Conservation (phyloP, 1,140 invertebrate species). For the Lasioglossum albipes region DNA sequence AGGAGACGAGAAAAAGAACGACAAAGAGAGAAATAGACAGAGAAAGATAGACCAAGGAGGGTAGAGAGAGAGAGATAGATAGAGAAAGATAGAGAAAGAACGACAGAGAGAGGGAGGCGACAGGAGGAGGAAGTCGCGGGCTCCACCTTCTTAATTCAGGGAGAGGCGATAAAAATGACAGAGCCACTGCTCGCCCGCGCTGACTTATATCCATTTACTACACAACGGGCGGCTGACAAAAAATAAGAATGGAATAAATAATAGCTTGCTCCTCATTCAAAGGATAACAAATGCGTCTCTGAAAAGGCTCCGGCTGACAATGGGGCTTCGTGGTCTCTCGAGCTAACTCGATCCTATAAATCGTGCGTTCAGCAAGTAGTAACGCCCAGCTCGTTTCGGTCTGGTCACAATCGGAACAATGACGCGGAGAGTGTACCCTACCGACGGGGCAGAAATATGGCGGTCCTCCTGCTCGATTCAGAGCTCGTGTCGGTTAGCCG, state of each 20-base stretch:
- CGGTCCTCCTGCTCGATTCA: conserved; percentile 60
- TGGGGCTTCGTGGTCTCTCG: conserved; percentile 52
- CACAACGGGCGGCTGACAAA: conserved; percentile 77
- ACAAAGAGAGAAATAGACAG: conserved; percentile 19
- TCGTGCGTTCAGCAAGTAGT: conserved; percentile 59
- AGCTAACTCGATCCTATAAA: conserved; percentile 61
- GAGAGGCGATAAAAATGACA: conserved; percentile 80
- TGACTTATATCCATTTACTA: conserved; percentile 80
- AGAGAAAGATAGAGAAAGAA: conserved; percentile 6
- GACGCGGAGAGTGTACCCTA: conserved; percentile 65
- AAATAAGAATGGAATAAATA: conserved; percentile 80
- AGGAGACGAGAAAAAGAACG: conserved; percentile 16
- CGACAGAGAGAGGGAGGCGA: background rate
- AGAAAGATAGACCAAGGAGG: conserved; percentile 1
- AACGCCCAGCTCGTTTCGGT: conserved; percentile 68
- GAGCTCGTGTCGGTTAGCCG: conserved; percentile 50
- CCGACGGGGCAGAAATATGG: conserved; percentile 65
- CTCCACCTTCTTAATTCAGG: conserved; percentile 80
- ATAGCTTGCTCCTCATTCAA: conserved; percentile 79
- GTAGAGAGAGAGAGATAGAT: background rate
- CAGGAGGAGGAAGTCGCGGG: conserved; percentile 64
- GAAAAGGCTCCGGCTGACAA: conserved; percentile 75
- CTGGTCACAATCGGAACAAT: conserved; percentile 68
- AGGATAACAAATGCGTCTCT: conserved; percentile 79
- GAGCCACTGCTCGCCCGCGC: conserved; percentile 76